phyloP scores from a whole-genome alignment of 2,113 vertebrate species.

The Chelonoidis abingdonii region DNA sequence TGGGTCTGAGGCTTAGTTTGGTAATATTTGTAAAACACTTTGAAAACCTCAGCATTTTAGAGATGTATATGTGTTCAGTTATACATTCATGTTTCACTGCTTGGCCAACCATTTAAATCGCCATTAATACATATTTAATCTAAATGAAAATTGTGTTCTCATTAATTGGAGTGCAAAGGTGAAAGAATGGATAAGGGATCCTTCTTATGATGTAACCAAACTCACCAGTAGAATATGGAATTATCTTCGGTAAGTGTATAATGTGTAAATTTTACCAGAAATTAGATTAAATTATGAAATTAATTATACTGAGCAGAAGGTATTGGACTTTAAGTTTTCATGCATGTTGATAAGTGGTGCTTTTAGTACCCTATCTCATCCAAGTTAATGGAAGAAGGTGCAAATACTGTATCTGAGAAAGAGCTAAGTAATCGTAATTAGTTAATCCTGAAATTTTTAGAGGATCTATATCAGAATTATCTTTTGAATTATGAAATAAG shows the following conservation, averaged over 20 bases:
- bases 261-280: slow-evolving; percentile 41
- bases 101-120: not conserved
- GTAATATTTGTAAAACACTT: no score
- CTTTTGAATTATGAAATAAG: not conserved
- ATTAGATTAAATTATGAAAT: slow-evolving; percentile 51
- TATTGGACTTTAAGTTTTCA: not conserved
- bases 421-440: not conserved
- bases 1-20: no score
- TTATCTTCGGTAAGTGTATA: slow-evolving; percentile 12
- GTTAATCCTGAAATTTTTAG: not conserved
- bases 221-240: not conserved
- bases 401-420: not conserved
- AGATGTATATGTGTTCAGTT: not conserved
- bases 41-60: not conserved
- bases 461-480: not conserved
- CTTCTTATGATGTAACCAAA: not conserved
- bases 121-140: slow-evolving; percentile 6
- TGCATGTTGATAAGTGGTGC: not conserved
- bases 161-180: not conserved
- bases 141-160: slow-evolving; percentile 40
- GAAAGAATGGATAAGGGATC: slow-evolving; percentile 3
- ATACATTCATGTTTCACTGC: not conserved
- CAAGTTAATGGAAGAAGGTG: not conserved
- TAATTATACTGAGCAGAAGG: slow-evolving; percentile 21
- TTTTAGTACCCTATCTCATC: not conserved